A percentile compares a stretch with the other conserved stretches of the same genome.
phyloP scores from a whole-genome alignment of 2,888 invertebrate genomes.

The Ormyrus labotus region DNA sequence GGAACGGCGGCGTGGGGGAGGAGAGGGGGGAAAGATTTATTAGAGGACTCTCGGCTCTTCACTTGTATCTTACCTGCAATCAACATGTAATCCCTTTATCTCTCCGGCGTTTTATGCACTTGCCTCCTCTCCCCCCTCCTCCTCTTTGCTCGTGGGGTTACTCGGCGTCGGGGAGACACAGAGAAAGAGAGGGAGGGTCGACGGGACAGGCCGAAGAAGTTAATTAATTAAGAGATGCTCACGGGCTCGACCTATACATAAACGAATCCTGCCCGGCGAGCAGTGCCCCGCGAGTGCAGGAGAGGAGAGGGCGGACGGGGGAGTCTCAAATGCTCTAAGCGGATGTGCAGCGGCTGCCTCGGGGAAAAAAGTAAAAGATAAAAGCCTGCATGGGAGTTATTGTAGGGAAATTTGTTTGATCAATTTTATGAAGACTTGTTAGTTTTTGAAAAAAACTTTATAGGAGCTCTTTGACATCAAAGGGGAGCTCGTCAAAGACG shows the following conservation, averaged over 20 bases:
- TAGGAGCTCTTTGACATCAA: no score
- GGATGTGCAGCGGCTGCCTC: background rate
- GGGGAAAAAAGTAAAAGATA: background rate
- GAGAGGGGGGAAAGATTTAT: constrained; percentile 32
- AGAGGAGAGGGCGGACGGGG: background rate
- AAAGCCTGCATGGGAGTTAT: background rate
- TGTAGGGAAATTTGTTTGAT: no score
- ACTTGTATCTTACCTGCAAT: constrained; percentile 47
- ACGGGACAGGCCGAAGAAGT: constrained; percentile 53
- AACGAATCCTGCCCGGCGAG: constrained; percentile 27
- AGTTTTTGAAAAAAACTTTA: no score
- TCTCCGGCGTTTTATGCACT: constrained; percentile 51
- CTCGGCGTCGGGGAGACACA: background rate
- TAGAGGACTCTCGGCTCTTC: constrained; percentile 42
- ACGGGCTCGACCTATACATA: constrained; percentile 56
- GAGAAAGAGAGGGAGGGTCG: constrained; percentile 11
- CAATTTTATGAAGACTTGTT: background rate
- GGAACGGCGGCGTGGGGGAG: background rate
- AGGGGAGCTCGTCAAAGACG: no score
- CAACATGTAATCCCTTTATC: constrained; percentile 52
- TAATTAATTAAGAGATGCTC: constrained; percentile 62
- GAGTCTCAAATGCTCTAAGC: background rate
- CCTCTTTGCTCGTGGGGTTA: background rate
- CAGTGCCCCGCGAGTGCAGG: constrained; percentile 3
- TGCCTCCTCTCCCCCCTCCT: background rate